Evolutionary conservation across 2,113 vertebrate species (phyloP).

Genomic region (Dolichallabes microphthalmus): DNA sequence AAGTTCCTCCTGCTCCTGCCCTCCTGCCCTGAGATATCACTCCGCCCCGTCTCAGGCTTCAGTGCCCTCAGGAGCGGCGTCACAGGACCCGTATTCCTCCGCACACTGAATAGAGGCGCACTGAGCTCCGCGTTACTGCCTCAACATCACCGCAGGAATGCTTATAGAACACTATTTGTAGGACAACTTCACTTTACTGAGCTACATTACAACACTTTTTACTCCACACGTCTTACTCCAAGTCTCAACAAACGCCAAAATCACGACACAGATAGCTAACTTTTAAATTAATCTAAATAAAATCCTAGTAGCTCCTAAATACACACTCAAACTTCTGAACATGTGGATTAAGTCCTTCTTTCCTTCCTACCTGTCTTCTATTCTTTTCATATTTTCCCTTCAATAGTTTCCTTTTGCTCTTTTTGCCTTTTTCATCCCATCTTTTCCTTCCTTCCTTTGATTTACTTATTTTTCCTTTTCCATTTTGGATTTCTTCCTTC

Average conservation of each 20-base stretch:
- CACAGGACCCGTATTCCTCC: conserved; percentile 48
- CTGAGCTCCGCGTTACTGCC: background rate
- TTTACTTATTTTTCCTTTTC: background rate
- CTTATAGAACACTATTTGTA: background rate
- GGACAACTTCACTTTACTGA: background rate
- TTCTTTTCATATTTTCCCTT: background rate
- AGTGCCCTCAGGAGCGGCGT: background rate
- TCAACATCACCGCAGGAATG: background rate
- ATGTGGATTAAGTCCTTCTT: background rate
- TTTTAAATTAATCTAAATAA: no score
- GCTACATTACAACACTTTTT: background rate
- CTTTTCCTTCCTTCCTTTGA: background rate
- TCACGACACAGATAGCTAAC: background rate
- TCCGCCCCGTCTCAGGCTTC: conserved; percentile 62
- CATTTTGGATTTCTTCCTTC: background rate
- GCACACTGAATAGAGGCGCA: conserved; percentile 46
- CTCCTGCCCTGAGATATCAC: conserved; percentile 61
- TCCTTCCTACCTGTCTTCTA: background rate
- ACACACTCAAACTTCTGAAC: background rate
- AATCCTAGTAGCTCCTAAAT: background rate
- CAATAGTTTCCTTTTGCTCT: background rate
- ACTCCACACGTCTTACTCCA: background rate
- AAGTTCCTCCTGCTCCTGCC: conserved; percentile 66
- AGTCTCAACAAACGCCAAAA: background rate
- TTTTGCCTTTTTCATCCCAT: background rate